Evolutionary conservation across 2,113 vertebrate genomes (phyloP), one percentile per base, ranked within the genome.

Genomic region (Siniperca chuatsi): DNA sequence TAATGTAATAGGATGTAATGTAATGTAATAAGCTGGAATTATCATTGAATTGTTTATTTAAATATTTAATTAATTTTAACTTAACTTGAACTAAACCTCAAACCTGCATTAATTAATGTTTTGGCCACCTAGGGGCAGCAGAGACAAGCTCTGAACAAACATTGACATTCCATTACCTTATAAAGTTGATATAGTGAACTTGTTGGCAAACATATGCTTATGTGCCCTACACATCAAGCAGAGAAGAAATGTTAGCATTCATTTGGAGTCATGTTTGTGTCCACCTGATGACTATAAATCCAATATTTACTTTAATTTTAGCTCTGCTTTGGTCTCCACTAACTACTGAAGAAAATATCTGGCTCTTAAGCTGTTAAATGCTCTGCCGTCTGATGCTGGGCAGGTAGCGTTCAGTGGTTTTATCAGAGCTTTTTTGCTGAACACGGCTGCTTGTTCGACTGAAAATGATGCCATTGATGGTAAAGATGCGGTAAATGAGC

Each of bases 71-170:
- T 29, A 29, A 29, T 29, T 29, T 29, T 29, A 29, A 29, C 29
- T 29, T 29, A 18, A 21, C 33, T 18, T 4, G 3, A 18, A 54
- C 12, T 18, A 8, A 52, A 76, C 29, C 13, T 72, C 35, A 55
- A 35, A 52, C 10, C 5, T 23, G n/a, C 42, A n/a, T 35, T 48
- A n/a, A 76, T 79, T 55, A 64, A 62, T 74, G 61, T 74, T 61
- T 69, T 61, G 21, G 66, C 23, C 21, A 25, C 33, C 8, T 54
- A 48, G 44, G 42, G 29, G 40, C 44, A 52, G 23, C 67, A 79
- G 66, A 69, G 35, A 37, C 54, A n/a, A 23, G 55, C 9, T 8
- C 2, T 10, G 16, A 35, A 69, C 54, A 69, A 54, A 40, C 13
- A 61, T 8, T 33, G 6, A 71, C 20, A 40, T 50, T 64, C 18